These are phyloP conservation scores for Cynaeus angustus DNA, from an alignment of 2,888 invertebrate species.

Conservation along the genomic window DNA sequence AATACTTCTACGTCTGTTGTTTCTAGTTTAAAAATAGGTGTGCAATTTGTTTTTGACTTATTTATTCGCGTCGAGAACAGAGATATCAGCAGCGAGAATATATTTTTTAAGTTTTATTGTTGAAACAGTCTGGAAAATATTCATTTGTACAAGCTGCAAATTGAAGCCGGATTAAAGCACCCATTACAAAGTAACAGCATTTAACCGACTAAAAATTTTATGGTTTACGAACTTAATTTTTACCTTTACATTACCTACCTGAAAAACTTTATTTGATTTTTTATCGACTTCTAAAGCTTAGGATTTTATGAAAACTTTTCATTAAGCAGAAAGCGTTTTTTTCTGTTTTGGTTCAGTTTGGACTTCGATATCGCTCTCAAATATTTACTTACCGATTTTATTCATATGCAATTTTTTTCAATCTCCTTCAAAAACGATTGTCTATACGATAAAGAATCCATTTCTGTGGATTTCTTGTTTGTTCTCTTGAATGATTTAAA, in stretches of 20 bases:
- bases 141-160: no score
- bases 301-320: slow-evolving; percentile 9
- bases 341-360: slow-evolving; percentile 5
- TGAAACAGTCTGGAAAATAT: neutral
- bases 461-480: slow-evolving; percentile 8
- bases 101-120: neutral
- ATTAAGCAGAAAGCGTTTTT: neutral
- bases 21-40: neutral
- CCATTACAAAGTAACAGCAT: no score
- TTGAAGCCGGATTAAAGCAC: no score
- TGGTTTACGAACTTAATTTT: no score
- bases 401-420: slow-evolving; percentile 24
- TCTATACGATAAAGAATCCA: neutral
- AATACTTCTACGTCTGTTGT: no score
- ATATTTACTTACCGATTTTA: slow-evolving; percentile 24
- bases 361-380: slow-evolving; percentile 24
- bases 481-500: slow-evolving; percentile 11
- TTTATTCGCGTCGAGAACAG: neutral
- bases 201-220: no score
- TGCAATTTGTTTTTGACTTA: neutral
- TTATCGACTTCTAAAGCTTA: neutral
- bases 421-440: slow-evolving; percentile 12
- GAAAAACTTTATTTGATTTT: no score
- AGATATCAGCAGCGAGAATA: neutral
- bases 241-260: no score